Base-by-base conservation (phyloP, 2,888 invertebrate species). In the Thymelicus acteon region DNA sequence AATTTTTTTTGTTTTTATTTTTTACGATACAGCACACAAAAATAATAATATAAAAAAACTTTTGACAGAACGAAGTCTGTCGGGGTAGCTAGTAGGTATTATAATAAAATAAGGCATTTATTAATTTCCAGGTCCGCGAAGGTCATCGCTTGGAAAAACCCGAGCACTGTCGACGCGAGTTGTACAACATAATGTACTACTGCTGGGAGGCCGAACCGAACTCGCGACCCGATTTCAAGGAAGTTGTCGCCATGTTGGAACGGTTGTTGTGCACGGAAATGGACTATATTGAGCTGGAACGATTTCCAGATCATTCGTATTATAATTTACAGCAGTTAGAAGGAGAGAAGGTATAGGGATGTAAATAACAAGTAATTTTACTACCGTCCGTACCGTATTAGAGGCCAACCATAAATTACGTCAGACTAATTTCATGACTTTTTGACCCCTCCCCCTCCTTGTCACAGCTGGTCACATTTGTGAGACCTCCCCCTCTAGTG, bases 141-240 rank as follows among this genome's bases (percentile, higher is more conserved):
- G 98, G 98, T 0, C 97, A 97, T 85, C 95, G 98, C 37, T 93
- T 99, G 74, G 98, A 98, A 80, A 98, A 98, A 82, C 98, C 99
- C 0, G 98, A 98, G 79, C 98, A 99, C 82, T 98, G 98, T 87
- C 96, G 98, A 62, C 95, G 98, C 7, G 98, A 98, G 85, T 94
- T 98, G 0, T 98, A 98, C 91, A 98, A 98, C 81, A 97, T 98
- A 67, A 98, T 98, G 98, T 98, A 97, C 85, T 98, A 98, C 86
- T 99, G 98, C 86, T 99, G 99, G 99, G 97, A 97, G 75, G 96
- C 97, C 13, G 96, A 97, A 79, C 95, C 98, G 0, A 95, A 96
- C n/a, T 95, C 96, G 73, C 91, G 99, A 72, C 98, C 98, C 0
- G 95, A 96, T 61, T 99, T 99, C 88, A 94, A 95, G 0, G 98